Percentiles rank a stretch among this genome's conserved stretches.
These are phyloP conservation scores for Macroglossus sobrinus DNA, from an alignment of 2,113 vertebrate species.

Conservation along the genomic window DNA sequence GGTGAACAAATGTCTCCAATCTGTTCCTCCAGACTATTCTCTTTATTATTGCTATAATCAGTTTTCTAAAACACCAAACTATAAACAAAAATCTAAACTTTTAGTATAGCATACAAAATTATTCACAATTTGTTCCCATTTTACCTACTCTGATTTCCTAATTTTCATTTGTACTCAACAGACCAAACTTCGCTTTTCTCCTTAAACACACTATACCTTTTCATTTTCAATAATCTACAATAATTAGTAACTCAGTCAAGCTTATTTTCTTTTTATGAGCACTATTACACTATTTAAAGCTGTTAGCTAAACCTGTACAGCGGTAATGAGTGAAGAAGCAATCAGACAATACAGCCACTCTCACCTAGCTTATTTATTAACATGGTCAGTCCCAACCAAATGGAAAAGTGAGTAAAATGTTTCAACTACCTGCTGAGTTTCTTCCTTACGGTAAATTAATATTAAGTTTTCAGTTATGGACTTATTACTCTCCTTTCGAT, in stretches of 20 bases:
- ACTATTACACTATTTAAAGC: constrained; percentile 28
- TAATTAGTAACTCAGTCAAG: constrained; percentile 15
- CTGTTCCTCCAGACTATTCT: background rate
- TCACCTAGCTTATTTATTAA: constrained; percentile 26
- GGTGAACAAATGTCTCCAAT: constrained; percentile 3
- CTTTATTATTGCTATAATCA: background rate
- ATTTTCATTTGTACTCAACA: background rate
- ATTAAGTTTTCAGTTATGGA: background rate
- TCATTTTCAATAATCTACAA: constrained; percentile 57
- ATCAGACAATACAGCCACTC: background rate
- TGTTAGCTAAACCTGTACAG: constrained; percentile 6
- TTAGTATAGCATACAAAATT: background rate
- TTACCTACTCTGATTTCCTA: background rate
- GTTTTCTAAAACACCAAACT: constrained; percentile 25
- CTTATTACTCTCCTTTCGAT: background rate
- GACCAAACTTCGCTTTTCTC: background rate
- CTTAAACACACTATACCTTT: constrained; percentile 13
- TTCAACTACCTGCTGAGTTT: background rate
- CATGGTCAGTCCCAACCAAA: background rate
- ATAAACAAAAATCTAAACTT: constrained; percentile 24
- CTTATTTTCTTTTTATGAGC: constrained; percentile 52
- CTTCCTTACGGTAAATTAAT: background rate
- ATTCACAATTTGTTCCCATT: background rate
- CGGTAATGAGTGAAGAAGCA: constrained; percentile 26
- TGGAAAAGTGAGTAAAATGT: background rate